These are phyloP conservation scores for Malurus elegans DNA, from an alignment of 2,113 vertebrate genomes.

Conservation along the genomic window DNA sequence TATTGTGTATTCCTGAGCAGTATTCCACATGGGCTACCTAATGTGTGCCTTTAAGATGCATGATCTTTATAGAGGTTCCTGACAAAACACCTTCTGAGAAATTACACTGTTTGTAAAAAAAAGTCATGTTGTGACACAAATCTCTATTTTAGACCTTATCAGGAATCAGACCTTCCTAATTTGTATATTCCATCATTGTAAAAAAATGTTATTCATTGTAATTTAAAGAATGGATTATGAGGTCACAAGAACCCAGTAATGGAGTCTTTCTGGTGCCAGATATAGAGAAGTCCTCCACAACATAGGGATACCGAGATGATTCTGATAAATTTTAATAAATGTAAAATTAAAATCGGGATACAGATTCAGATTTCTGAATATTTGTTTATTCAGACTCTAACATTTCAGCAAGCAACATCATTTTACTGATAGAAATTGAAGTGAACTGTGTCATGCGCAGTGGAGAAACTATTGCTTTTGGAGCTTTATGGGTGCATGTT, in stretches of 20 bases:
- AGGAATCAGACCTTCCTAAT: background rate
- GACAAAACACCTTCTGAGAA: background rate
- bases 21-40: background rate
- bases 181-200: background rate
- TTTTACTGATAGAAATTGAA: background rate
- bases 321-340: background rate
- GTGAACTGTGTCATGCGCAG: background rate
- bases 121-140: background rate
- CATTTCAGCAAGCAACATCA: background rate
- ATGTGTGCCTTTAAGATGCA: background rate
- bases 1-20: background rate
- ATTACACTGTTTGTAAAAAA: background rate
- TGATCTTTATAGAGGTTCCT: background rate
- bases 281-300: background rate
- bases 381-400: background rate
- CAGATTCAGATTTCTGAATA: background rate
- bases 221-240: background rate
- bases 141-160: background rate
- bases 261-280: background rate
- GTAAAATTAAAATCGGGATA: background rate
- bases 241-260: background rate
- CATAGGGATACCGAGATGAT: background rate
- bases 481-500: background rate
- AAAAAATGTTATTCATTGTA: background rate
- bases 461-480: background rate